phyloP scores from a whole-genome alignment of 1,140 invertebrate genomes.

The Caerostris darwini region DNA sequence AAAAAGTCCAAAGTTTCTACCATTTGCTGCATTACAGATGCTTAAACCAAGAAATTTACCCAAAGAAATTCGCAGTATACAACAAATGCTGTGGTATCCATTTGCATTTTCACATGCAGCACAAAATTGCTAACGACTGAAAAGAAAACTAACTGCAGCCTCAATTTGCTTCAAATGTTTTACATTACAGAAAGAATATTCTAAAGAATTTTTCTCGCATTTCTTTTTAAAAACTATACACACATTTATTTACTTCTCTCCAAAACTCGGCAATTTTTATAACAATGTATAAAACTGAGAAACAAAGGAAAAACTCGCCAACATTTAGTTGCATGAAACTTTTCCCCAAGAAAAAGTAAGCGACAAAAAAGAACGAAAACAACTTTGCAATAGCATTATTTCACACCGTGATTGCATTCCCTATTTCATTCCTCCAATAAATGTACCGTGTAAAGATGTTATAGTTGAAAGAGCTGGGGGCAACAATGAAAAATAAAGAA shows the following conservation, averaged over 20 bases:
- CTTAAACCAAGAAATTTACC: too few relatives aligned
- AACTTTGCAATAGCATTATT: slow-evolving; percentile 43
- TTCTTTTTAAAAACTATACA: neutral
- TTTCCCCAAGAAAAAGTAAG: neutral
- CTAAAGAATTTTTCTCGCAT: too few relatives aligned
- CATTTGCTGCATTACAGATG: too few relatives aligned
- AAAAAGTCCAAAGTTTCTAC: too few relatives aligned
- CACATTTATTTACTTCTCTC: neutral
- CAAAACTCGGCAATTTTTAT: slow-evolving; percentile 13
- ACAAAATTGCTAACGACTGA: neutral
- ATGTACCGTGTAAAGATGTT: slow-evolving; percentile 1
- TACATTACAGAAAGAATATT: neutral
- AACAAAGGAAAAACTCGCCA: neutral
- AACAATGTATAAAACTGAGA: neutral
- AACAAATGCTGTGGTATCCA: neutral
- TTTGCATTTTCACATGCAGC: neutral
- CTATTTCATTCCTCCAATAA: slow-evolving; percentile 58
- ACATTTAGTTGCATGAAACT: slow-evolving; percentile 31
- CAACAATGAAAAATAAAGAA: slow-evolving; percentile 46
- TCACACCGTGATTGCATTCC: slow-evolving; percentile 41
- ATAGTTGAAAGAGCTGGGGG: slow-evolving; percentile 24
- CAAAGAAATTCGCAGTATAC: neutral
- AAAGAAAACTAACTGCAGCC: neutral
- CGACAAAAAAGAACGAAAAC: neutral
- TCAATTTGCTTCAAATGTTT: neutral